Evolutionary conservation across 1,140 invertebrate genomes (phyloP).

Genomic region (Drosophila eugracilis): DNA sequence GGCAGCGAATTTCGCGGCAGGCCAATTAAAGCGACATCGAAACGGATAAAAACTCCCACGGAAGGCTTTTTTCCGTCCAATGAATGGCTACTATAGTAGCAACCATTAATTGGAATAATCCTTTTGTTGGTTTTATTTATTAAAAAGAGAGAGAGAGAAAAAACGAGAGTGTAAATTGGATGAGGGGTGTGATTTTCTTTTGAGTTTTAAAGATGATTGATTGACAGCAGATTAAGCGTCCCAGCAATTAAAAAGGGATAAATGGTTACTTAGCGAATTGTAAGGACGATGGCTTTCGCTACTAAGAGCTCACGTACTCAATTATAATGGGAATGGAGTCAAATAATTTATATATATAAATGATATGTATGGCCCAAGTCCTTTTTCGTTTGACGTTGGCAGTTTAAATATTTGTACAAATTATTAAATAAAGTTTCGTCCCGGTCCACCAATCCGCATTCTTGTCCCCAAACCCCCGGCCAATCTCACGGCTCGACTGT

Average conservation of each 20-base stretch:
- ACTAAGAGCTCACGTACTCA: neutral
- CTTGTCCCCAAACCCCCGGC: conserved; percentile 12
- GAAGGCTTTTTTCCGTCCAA: conserved; percentile 51
- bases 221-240: conserved; percentile 3
- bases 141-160: conserved; percentile 4
- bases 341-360: conserved; percentile 3
- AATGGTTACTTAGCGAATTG: conserved; percentile 2
- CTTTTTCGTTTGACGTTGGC: conserved; percentile 15
- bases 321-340: neutral
- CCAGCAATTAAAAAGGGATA: conserved; percentile 18
- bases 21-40: conserved; percentile 37
- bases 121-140: conserved; percentile 35
- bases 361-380: neutral
- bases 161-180: neutral
- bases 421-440: conserved; percentile 64
- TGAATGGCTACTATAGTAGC: conserved; percentile 18
- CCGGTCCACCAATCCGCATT: neutral
- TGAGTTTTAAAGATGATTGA: conserved; percentile 25
- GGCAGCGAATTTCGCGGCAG: conserved; percentile 3
- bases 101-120: conserved; percentile 70
- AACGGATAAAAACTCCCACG: conserved; percentile 22
- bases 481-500: conserved; percentile 53
- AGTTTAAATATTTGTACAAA: conserved; percentile 71
- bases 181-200: conserved; percentile 18
- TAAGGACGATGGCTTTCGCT: neutral